Base-by-base conservation (phyloP, 2,797 vertebrate genomes). In the Staurois parvus region DNA sequence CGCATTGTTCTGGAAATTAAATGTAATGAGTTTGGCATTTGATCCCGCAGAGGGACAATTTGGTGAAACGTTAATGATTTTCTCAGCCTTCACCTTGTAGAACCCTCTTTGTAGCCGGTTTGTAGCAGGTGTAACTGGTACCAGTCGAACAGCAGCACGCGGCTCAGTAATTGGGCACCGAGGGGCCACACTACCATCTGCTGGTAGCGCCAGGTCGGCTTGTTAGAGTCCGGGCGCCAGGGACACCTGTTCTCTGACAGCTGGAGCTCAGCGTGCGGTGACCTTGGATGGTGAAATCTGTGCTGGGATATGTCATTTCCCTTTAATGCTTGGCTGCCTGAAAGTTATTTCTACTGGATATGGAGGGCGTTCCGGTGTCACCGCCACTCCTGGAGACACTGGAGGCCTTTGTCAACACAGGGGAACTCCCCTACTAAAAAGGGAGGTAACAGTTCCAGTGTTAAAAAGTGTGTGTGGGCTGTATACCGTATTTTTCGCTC, bases 171-270 rank as follows among this genome's bases (percentile, higher is more conserved):
- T 75, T 68, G 70, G 56, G 30, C 24, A 29, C 26, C 28, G 12
- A 30, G 76, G 52, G 67, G 2, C 26, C 34, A 29, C 19, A 30
- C 15, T 11, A 21, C 76, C 84, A 85, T 85, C 73, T 85, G 77
- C 19, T n/a, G 4, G 40, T 30, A n/a, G 21, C 10, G n/a, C 26
- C n/a, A 26, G 52, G 52, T 69, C 66, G 11, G 19, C 40, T 42
- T 67, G 69, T 70, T 24, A 48, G 78, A n/a, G 67, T 34, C 34
- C 52, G 4, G 2, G 34, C 19, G 30, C 9, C 26, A 19, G 28
- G n/a, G 52, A 52, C 76, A 74, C 72, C 70, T 85, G 76, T 69
- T 66, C 10, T 32, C 37, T 13, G 67, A 24, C 21, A 48, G 34
- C 73, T 70, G 52, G 7, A 59, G 52, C 24, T 37, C 37, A 84